Conservation (phyloP, 2,888 invertebrate genomes). For the Ophonus ardosiacus region DNA sequence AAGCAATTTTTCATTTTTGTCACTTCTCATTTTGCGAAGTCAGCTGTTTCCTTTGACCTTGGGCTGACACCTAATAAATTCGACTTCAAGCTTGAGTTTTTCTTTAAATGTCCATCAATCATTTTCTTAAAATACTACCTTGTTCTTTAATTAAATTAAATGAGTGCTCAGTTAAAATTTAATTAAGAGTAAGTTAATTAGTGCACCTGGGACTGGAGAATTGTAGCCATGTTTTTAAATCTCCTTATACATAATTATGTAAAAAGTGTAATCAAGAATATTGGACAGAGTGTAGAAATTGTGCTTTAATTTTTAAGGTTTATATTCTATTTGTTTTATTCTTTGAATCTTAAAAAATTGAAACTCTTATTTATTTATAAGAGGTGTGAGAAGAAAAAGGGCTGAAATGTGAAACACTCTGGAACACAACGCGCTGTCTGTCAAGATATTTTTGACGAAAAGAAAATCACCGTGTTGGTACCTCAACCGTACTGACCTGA, state of each 20-base stretch:
- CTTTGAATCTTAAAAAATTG: too few relatives aligned
- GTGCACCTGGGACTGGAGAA: conserved; percentile 1
- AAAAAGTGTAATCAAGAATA: not conserved
- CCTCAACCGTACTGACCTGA: too few relatives aligned
- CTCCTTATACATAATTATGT: not conserved
- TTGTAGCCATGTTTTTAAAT: not conserved
- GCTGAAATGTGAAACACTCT: too few relatives aligned
- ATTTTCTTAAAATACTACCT: not conserved
- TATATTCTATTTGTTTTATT: too few relatives aligned
- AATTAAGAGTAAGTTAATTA: conserved; percentile 38
- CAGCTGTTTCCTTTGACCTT: conserved; percentile 19
- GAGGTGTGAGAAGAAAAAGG: too few relatives aligned
- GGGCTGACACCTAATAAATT: conserved; percentile 15
- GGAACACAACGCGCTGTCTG: too few relatives aligned
- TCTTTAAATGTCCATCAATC: conserved; percentile 18
- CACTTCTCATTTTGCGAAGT: conserved; percentile 31
- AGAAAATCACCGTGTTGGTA: too few relatives aligned
- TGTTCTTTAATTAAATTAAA: conserved; percentile 37
- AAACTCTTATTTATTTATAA: too few relatives aligned
- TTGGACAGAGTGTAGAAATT: too few relatives aligned
- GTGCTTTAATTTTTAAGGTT: too few relatives aligned
- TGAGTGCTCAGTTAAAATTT: conserved; percentile 5
- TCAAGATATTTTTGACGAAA: too few relatives aligned
- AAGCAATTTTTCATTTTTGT: conserved; percentile 37
- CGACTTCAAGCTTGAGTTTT: conserved; percentile 3